These are phyloP conservation scores for Coregonus sp. DNA, from an alignment of 2,797 vertebrate genomes.

Conservation along the genomic window DNA sequence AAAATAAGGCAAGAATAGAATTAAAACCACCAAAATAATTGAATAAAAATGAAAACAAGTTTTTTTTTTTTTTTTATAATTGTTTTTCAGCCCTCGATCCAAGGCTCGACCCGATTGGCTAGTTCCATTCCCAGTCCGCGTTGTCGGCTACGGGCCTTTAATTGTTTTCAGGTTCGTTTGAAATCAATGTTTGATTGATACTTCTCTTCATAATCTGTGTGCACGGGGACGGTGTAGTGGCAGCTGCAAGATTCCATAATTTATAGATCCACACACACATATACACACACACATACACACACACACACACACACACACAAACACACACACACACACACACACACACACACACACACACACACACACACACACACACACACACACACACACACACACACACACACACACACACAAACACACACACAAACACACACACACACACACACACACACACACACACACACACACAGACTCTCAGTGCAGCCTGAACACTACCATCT, in stretches of 20 bases:
- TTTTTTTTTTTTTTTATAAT: constrained; percentile 57
- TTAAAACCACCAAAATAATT: constrained; percentile 52
- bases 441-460: constrained; percentile 22
- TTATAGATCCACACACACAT: constrained; percentile 24
- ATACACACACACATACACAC: constrained; percentile 30
- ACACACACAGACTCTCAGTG: constrained; percentile 53
- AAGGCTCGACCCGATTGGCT: constrained; percentile 41
- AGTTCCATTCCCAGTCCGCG: constrained; percentile 17
- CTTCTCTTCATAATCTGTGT: constrained; percentile 59
- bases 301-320: constrained; percentile 55
- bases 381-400: constrained; percentile 28
- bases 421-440: constrained; percentile 22
- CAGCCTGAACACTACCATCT: constrained; percentile 51
- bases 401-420: constrained; percentile 13
- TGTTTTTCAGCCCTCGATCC: constrained; percentile 49
- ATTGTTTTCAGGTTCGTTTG: constrained; percentile 54
- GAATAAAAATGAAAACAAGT: constrained; percentile 63
- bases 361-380: constrained; percentile 53
- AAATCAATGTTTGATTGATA: constrained; percentile 62
- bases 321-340: constrained; percentile 21
- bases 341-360: constrained; percentile 15
- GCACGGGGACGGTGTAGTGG: constrained; percentile 31
- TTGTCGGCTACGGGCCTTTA: constrained; percentile 30
- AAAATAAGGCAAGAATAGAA: constrained; percentile 35
- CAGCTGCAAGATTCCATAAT: constrained; percentile 60